Conservation (phyloP, 2,888 invertebrate species). For the Ophion obscuratus region DNA sequence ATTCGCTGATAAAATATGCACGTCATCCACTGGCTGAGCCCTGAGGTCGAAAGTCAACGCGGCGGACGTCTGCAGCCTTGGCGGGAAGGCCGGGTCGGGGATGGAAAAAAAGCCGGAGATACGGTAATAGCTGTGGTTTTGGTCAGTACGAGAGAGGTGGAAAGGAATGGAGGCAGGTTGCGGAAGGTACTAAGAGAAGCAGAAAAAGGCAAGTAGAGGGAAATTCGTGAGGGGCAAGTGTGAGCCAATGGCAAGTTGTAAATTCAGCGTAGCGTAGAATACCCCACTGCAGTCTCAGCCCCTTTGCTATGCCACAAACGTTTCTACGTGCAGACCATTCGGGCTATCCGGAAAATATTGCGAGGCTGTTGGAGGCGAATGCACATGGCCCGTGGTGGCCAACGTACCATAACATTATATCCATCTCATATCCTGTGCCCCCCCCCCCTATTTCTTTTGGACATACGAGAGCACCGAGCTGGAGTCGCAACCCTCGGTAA, state of each 20-base stretch:
- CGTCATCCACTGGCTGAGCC: background rate
- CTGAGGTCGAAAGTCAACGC: background rate
- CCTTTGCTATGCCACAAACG: constrained; percentile 44
- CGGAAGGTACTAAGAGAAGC: constrained; percentile 15
- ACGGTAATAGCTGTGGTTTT: constrained; percentile 62
- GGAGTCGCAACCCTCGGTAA: constrained; percentile 27
- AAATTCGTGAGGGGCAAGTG: constrained; percentile 59
- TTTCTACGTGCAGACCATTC: constrained; percentile 29
- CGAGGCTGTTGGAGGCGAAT: constrained; percentile 67
- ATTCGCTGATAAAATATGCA: background rate
- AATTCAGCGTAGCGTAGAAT: constrained; percentile 77
- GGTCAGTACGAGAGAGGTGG: constrained; percentile 26
- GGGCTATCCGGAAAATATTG: constrained; percentile 35
- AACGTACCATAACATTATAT: constrained; percentile 83
- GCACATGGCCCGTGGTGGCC: constrained; percentile 81
- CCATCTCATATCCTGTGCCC: constrained; percentile 77
- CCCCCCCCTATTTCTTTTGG: constrained; percentile 77
- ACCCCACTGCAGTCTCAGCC: constrained; percentile 61
- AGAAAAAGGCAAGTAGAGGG: constrained; percentile 22
- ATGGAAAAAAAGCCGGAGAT: constrained; percentile 56
- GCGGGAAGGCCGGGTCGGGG: constrained; percentile 27
- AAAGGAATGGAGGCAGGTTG: background rate
- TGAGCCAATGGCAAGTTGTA: constrained; percentile 71
- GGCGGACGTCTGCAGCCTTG: background rate
- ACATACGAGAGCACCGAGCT: constrained; percentile 72